Conservation (phyloP, 2,113 vertebrate species). For the Pandion haliaetus region DNA sequence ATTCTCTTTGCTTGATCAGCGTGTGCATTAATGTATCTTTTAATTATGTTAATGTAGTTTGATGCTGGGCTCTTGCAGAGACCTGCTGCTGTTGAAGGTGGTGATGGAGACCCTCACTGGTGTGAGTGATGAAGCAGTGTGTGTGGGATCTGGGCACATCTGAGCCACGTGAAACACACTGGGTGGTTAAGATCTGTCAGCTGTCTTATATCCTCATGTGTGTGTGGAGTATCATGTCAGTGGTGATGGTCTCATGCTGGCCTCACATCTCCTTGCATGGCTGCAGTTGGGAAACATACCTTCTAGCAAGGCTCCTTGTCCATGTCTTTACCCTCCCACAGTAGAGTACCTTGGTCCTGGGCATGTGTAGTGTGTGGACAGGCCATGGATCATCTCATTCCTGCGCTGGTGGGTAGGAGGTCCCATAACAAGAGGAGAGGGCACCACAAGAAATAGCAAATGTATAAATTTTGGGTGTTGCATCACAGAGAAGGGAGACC, state of each 20-base stretch:
- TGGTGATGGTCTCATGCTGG: neutral
- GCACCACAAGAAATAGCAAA: neutral
- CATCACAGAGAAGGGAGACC: neutral
- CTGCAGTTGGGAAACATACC: neutral
- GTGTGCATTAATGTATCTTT: rapidly evolving
- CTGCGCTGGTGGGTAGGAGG: neutral
- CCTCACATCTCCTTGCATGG: neutral
- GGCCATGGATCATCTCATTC: neutral
- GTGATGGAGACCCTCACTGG: neutral
- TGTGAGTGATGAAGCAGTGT: neutral
- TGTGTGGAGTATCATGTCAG: rapidly evolving
- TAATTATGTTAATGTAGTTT: neutral
- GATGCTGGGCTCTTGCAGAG: neutral
- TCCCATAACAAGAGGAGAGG: neutral
- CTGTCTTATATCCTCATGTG: neutral
- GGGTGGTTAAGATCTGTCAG: neutral
- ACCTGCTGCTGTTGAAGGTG: neutral
- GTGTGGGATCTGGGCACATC: neutral
- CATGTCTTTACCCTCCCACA: neutral
- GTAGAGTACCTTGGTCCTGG: neutral
- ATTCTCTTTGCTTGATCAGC: neutral
- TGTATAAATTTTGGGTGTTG: neutral
- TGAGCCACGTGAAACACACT: neutral
- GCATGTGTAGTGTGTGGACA: neutral
- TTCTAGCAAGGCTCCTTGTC: neutral